Evolutionary conservation across 2,797 vertebrate genomes (phyloP).

Genomic region (Sphenopsis melanotis): DNA sequence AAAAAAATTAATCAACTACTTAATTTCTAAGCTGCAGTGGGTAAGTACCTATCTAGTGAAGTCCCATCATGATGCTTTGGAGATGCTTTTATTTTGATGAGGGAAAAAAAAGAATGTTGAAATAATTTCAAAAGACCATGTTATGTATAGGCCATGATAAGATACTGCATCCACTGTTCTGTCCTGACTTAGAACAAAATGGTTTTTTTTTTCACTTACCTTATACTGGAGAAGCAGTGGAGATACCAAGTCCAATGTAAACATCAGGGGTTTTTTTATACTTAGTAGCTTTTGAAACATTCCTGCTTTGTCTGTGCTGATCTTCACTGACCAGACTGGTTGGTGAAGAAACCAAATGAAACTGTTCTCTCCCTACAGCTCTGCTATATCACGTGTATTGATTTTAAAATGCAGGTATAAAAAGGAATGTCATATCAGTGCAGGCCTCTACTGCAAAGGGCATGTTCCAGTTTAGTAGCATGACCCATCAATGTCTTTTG

Average conservation of each 20-base stretch:
- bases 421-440: not conserved
- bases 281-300: slow-evolving; percentile 10
- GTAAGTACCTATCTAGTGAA: not conserved
- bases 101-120: not conserved
- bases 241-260: not conserved
- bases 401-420: not conserved
- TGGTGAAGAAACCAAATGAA: not conserved
- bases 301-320: not conserved
- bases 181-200: not conserved
- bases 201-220: not conserved
- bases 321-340: not conserved
- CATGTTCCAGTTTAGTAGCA: not conserved
- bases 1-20: not conserved
- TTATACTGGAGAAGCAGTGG: not conserved
- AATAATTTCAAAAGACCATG: not conserved
- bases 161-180: not conserved
- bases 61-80: not conserved
- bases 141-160: fast-evolving
- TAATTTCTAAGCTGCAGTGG: not conserved
- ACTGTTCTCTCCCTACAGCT: not conserved
- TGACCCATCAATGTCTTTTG: not conserved
- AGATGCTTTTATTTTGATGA: not conserved
- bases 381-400: not conserved
- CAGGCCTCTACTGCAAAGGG: not conserved
- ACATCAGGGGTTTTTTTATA: not conserved